Base-by-base conservation (phyloP, 2,797 vertebrate species). In the Darevskia mixta region DNA sequence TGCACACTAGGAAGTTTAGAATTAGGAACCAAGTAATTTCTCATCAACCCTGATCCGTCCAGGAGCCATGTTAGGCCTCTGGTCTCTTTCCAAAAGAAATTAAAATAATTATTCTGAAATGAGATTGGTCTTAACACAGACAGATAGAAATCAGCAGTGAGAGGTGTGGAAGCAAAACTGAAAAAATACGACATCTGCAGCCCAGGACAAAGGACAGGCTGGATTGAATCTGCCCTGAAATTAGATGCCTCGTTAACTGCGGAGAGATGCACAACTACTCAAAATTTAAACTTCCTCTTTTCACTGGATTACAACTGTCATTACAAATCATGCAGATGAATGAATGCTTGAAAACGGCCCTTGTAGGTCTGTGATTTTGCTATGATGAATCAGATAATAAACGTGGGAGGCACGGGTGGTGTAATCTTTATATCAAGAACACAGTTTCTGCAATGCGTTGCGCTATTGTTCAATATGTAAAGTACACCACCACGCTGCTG, bases 261-360 rank as follows among this genome's bases (percentile, higher is more conserved):
- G 64, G 91, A 85, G 85, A 95, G 87, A 93, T 77, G 89, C 81
- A 86, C 90, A 95, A 95, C 90, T 81, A 86, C 89, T 94, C 43
- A 87, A 93, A 94, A 94, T 94, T 95, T 92, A 91, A 95, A 95
- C 92, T 89, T 95, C 88, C 87, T 90, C 84, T 89, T 95, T 93
- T 85, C 85, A 86, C 49, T 86, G 83, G 91, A 91, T 95, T 86
- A 87, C 89, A 91, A 93, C 88, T 90, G 79, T 93, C 91, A 92
- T 89, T 96, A 93, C 94, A 92, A 94, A 94, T 90, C 89, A 87
- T 85, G 89, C 41, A 78, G 86, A 87, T 90, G 83, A 95, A 92
- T 90, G 89, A 86, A 89, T 88, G 84, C 95, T 91, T 89, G 81
- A 92, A 94, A 94, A 75, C 9, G 89, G 91, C 90, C 83, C 78